Conservation (phyloP, 2,797 vertebrate genomes). For the Brachymystax lenok region DNA sequence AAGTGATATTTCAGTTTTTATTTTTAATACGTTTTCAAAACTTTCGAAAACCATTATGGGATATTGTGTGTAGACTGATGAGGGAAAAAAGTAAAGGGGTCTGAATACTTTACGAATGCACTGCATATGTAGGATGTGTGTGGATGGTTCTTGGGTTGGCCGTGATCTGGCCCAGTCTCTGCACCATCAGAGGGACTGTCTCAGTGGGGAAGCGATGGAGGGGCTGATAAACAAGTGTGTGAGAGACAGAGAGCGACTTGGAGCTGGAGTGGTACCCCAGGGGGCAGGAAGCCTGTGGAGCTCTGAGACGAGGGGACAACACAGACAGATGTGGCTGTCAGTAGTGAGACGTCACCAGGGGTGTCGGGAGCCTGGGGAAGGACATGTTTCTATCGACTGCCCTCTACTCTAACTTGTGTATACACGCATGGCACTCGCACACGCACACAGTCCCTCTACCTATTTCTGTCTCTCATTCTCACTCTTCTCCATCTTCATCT, state of each 20-base stretch:
- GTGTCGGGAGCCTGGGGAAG: constrained; percentile 26
- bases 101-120: too few species aligned
- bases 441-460: neutral
- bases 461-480: neutral
- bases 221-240: neutral
- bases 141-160: too few species aligned
- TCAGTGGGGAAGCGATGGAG: too few species aligned
- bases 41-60: too few species aligned
- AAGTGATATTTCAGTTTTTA: too few species aligned
- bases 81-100: too few species aligned
- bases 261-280: neutral
- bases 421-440: neutral
- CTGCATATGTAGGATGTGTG: too few species aligned
- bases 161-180: too few species aligned
- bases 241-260: neutral
- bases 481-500: neutral
- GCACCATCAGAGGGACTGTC: too few species aligned
- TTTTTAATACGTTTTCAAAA: too few species aligned
- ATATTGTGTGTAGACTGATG: too few species aligned
- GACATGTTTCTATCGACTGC: constrained; percentile 23
- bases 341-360: constrained; percentile 18
- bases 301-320: constrained; percentile 10
- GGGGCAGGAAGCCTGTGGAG: too few species aligned
- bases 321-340: constrained; percentile 38
- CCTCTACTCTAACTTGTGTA: constrained; percentile 17